These are phyloP conservation scores for Drosophila maculinotata DNA, from an alignment of 2,888 invertebrate species.

Conservation along the genomic window DNA sequence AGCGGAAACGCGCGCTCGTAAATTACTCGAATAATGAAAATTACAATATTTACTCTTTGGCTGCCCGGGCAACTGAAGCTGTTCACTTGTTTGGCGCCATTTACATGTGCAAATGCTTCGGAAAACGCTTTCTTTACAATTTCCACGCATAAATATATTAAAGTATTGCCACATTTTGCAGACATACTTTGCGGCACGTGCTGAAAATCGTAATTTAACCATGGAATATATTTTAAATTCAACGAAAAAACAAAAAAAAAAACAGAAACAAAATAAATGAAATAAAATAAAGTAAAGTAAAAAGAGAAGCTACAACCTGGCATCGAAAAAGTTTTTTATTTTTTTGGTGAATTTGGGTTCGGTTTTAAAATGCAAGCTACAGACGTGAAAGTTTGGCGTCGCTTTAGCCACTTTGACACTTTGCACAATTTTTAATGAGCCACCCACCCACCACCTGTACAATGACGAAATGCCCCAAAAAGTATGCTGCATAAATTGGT, in stretches of 20 bases:
- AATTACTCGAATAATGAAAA: constrained; percentile 78
- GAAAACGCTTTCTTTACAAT: constrained; percentile 33
- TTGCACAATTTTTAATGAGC: constrained; percentile 20
- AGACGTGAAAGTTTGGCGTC: constrained; percentile 19
- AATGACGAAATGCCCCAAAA: constrained; percentile 13
- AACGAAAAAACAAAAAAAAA: not conserved
- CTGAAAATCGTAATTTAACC: constrained; percentile 34
- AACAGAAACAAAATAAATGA: not conserved
- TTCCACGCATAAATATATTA: constrained; percentile 1
- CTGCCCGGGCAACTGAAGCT: constrained; percentile 19
- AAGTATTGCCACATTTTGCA: no score
- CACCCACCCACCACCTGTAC: not conserved
- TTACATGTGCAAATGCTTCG: constrained; percentile 13
- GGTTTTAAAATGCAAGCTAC: constrained; percentile 26
- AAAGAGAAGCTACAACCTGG: not conserved
- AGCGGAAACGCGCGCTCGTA: constrained; percentile 69
- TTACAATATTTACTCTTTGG: constrained; percentile 75
- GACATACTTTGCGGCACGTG: constrained; percentile 9
- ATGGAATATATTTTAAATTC: constrained; percentile 33
- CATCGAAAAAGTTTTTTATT: constrained; percentile 3
- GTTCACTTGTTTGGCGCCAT: constrained; percentile 14
- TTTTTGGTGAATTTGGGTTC: no score
- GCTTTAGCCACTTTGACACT: constrained; percentile 11
- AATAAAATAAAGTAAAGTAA: not conserved
- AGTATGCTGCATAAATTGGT: constrained; percentile 38